Conservation (phyloP, 2,797 vertebrate species). For the Todus mexicanus region DNA sequence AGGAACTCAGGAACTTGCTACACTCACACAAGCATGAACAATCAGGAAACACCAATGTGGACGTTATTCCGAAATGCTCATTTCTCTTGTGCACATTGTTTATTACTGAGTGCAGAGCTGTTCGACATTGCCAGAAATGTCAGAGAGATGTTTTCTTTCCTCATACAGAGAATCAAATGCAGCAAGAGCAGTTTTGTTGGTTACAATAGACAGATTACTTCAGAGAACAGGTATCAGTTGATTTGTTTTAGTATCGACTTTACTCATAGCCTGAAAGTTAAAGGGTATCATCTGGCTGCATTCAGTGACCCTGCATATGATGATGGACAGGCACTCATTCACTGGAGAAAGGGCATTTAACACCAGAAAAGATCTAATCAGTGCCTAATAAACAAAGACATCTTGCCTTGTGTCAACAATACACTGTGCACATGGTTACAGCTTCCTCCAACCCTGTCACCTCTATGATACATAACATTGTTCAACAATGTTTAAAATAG, state of each 20-base stretch:
- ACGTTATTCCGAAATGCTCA: background rate
- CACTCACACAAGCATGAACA: background rate
- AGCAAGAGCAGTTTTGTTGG: background rate
- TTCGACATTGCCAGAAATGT: background rate
- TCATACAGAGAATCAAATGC: background rate
- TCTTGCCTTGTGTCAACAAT: background rate
- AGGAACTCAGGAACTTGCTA: background rate
- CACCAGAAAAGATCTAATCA: background rate
- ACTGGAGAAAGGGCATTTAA: background rate
- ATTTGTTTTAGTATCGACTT: background rate
- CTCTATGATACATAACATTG: background rate
- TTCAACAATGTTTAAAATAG: background rate
- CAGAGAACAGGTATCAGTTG: background rate
- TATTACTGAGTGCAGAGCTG: background rate
- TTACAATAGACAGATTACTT: background rate
- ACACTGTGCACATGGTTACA: background rate
- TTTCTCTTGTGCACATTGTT: background rate
- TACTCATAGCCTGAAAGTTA: background rate
- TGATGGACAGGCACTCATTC: background rate
- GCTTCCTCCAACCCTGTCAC: background rate
- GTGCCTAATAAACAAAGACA: background rate
- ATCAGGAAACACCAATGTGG: background rate
- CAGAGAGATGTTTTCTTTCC: background rate
- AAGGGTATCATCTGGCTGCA: background rate
- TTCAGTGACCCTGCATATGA: background rate